Conservation (phyloP, 2,797 vertebrate genomes). For the Hydrophis major region DNA sequence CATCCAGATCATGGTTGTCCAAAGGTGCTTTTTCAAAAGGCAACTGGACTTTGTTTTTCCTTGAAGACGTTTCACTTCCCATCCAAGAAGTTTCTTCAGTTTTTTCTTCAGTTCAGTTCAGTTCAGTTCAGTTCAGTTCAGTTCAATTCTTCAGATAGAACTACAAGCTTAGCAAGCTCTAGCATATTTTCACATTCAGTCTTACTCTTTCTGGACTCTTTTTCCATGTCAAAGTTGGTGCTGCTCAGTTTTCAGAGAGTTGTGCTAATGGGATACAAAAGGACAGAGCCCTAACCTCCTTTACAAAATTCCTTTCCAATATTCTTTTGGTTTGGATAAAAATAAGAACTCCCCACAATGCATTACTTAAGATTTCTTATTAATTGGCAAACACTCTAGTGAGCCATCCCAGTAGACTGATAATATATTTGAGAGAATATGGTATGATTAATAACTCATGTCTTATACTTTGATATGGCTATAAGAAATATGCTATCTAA, state of each 20-base stretch:
- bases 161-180: not conserved
- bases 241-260: not conserved
- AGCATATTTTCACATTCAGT: not conserved
- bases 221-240: not conserved
- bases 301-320: not conserved
- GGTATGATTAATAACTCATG: conserved; percentile 32
- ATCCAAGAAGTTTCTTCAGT: not conserved
- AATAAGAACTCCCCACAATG: not conserved
- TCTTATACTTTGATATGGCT: conserved; percentile 42
- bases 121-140: not conserved
- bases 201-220: not conserved
- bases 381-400: conserved; percentile 15
- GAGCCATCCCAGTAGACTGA: not conserved
- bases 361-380: not conserved
- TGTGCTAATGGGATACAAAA: not conserved
- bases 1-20: not conserved
- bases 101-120: too few species aligned
- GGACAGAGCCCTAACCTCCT: not conserved
- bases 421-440: conserved; percentile 28
- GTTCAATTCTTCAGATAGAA: not conserved
- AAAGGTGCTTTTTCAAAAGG: not conserved
- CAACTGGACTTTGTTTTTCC: not conserved
- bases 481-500: conserved; percentile 50
- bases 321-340: not conserved
- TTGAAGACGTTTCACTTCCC: not conserved